Percentiles rank a stretch among this genome's conserved stretches.
phyloP scores from a whole-genome alignment of 2,113 vertebrate genomes.

The Stigmatopora argus region DNA sequence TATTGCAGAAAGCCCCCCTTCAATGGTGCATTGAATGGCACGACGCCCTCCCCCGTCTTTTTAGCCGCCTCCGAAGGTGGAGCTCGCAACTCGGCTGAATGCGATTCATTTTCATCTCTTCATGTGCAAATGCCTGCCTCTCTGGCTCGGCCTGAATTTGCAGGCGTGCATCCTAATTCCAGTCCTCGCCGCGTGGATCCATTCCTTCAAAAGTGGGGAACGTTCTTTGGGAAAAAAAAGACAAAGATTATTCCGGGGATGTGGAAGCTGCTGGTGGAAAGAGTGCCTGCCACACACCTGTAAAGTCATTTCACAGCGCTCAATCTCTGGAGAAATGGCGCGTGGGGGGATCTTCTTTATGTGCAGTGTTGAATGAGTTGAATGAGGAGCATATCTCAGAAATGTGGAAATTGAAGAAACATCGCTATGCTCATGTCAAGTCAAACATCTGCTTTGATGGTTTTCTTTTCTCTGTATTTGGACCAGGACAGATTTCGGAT shows the following conservation, averaged over 20 bases:
- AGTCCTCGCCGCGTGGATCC: conserved; percentile 50
- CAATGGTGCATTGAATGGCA: conserved; percentile 46
- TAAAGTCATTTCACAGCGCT: conserved; percentile 1
- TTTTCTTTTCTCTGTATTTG: no score
- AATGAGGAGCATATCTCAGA: not conserved
- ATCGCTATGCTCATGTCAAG: not conserved
- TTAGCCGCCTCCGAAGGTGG: conserved; percentile 63
- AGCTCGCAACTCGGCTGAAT: conserved; percentile 65
- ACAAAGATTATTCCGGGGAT: conserved; percentile 21
- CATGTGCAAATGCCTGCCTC: conserved; percentile 67
- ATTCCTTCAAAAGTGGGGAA: conserved; percentile 24
- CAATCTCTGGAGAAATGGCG: not conserved
- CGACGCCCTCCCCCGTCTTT: conserved; percentile 56
- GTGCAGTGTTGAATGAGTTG: not conserved
- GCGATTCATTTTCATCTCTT: conserved; percentile 67
- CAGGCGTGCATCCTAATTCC: conserved; percentile 65
- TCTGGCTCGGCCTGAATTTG: conserved; percentile 46
- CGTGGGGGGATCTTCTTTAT: not conserved
- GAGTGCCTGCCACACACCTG: conserved; percentile 37
- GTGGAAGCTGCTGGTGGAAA: conserved; percentile 18
- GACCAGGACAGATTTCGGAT: no score
- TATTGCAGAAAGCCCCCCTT: conserved; percentile 65
- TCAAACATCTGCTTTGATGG: no score
- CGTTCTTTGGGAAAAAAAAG: conserved; percentile 41
- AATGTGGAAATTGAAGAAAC: not conserved